Evolutionary conservation across 2,113 vertebrate species (phyloP).

Genomic region (Ceyx cyanopectus): DNA sequence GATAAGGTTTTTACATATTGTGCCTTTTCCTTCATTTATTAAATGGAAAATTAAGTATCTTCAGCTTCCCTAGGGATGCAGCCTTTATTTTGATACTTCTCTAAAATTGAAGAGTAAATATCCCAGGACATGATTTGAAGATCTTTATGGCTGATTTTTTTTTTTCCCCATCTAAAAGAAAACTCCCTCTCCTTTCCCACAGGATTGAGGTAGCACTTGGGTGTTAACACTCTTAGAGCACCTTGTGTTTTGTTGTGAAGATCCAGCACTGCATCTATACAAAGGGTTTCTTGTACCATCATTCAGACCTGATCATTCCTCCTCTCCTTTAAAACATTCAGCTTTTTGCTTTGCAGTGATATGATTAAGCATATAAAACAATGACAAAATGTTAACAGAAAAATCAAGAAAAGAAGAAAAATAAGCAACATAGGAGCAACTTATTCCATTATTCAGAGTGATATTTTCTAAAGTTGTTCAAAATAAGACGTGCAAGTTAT

Average conservation of each 20-base stretch:
- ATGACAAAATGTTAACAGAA: constrained; percentile 43
- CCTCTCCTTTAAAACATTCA: not conserved
- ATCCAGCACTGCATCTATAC: not conserved
- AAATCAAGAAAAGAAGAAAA: not conserved
- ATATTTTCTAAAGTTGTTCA: constrained; percentile 44
- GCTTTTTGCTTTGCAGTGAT: not conserved
- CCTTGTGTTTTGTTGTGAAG: not conserved
- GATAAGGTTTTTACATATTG: not conserved
- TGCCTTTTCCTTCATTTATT: not conserved
- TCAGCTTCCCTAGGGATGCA: not conserved
- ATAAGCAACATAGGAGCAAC: not conserved
- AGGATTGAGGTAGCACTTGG: not conserved
- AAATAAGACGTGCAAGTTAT: constrained; percentile 15
- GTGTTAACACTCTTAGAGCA: not conserved
- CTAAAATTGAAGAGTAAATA: not conserved
- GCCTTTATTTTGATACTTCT: not conserved
- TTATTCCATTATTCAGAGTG: constrained; percentile 50
- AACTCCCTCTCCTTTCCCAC: not conserved
- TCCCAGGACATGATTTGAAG: not conserved
- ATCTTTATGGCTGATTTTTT: not conserved
- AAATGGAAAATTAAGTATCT: not conserved
- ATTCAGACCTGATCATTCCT: not conserved
- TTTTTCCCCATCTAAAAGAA: not conserved
- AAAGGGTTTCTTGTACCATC: not conserved
- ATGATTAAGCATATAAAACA: constrained; percentile 13